These are phyloP conservation scores for Odontothrips loti DNA, from an alignment of 2,888 invertebrate species.

Conservation along the genomic window DNA sequence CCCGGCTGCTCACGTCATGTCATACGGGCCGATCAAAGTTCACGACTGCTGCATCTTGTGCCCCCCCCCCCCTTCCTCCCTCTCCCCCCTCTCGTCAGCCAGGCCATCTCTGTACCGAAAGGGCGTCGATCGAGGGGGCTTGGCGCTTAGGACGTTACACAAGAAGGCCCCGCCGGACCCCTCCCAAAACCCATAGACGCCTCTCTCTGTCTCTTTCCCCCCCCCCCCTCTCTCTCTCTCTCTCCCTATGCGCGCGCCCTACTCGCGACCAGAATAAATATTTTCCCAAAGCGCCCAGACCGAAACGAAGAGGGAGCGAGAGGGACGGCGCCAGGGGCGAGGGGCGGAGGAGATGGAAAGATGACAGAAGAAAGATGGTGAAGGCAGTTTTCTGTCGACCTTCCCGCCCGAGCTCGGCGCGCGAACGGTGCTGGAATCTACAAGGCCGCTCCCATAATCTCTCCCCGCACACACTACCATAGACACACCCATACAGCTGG, in stretches of 20 bases:
- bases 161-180: too few species aligned
- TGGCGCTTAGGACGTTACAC: too few species aligned
- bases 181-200: too few species aligned
- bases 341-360: neutral
- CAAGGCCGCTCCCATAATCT: too few species aligned
- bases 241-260: neutral
- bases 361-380: too few species aligned
- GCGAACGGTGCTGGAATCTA: too few species aligned
- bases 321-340: neutral
- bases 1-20: too few species aligned
- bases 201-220: too few species aligned
- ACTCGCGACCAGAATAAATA: slow-evolving; percentile 23
- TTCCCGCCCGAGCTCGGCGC: too few species aligned
- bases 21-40: neutral
- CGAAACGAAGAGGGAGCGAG: neutral
- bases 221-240: neutral
- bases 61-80: neutral
- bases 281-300: neutral
- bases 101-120: neutral
- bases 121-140: neutral
- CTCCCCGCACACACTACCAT: too few species aligned
- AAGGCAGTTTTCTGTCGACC: too few species aligned
- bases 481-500: too few species aligned
- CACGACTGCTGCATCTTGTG: neutral
- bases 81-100: neutral